A percentile compares a stretch with the other conserved stretches of the same genome.
phyloP scores from a whole-genome alignment of 2,113 vertebrate genomes.

The Phocoena sinus region DNA sequence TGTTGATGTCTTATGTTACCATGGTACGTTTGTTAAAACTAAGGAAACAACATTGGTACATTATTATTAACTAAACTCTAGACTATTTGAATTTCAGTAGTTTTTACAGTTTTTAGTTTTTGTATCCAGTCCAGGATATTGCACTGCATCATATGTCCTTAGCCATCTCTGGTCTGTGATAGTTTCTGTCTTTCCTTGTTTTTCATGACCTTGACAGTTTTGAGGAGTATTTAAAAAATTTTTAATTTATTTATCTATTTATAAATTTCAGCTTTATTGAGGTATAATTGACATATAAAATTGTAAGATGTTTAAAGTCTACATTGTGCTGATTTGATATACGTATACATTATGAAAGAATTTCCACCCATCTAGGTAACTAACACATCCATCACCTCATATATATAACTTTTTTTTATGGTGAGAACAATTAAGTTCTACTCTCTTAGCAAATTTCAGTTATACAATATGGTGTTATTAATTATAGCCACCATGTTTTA shows the following conservation, averaged over 20 bases:
- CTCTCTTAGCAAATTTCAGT: not conserved
- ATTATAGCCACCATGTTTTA: not conserved
- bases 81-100: not conserved
- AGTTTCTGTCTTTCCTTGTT: not conserved
- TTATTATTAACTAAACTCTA: not conserved
- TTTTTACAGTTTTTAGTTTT: not conserved
- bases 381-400: not conserved
- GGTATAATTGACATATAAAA: not conserved
- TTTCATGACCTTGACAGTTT: not conserved
- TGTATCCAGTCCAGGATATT: not conserved
- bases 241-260: not conserved
- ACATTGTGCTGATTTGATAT: not conserved
- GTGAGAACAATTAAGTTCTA: not conserved
- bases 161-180: not conserved
- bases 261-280: not conserved
- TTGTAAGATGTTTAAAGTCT: not conserved
- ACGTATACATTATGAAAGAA: not conserved
- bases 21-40: not conserved
- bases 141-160: not conserved
- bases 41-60: not conserved
- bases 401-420: not conserved
- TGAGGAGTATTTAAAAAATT: not conserved
- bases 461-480: not conserved
- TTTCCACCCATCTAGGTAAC: not conserved
- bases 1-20: too few species aligned